Evolutionary conservation across 2,797 vertebrate genomes (phyloP).

Genomic region (Enteromius anoplus): DNA sequence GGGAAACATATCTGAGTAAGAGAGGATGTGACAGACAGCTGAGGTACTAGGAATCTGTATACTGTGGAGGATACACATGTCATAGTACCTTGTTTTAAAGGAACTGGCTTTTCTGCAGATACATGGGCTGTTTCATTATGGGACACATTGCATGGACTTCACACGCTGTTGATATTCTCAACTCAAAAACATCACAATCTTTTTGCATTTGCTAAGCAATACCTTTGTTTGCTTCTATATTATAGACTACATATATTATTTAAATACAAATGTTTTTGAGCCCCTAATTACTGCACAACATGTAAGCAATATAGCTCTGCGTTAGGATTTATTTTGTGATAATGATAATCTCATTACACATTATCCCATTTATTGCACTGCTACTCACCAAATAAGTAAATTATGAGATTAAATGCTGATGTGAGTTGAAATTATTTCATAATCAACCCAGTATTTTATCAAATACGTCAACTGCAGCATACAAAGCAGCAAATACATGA

Average conservation of each 20-base stretch:
- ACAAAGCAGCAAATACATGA: constrained; percentile 2
- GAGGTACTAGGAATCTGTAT: neutral
- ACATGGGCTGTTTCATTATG: neutral
- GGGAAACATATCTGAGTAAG: constrained; percentile 5
- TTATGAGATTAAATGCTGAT: neutral
- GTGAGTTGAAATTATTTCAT: neutral
- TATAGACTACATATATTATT: neutral
- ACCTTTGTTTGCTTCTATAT: neutral
- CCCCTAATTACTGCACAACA: neutral
- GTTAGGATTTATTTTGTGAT: neutral
- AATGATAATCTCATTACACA: neutral
- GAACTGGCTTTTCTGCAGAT: constrained; percentile 10
- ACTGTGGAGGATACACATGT: neutral
- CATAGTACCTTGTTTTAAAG: constrained; percentile 16
- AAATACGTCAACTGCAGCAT: neutral
- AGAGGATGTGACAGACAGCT: constrained; percentile 1
- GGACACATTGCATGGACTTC: neutral
- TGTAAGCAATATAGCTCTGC: neutral
- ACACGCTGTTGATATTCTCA: neutral
- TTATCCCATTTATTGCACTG: neutral
- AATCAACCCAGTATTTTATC: neutral
- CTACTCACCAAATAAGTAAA: neutral
- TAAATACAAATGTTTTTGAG: neutral
- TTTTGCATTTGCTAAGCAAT: neutral
- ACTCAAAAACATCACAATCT: constrained; percentile 5